Percentiles rank a stretch among this genome's conserved stretches.
phyloP scores from a whole-genome alignment of 2,797 vertebrate species.

The Tolypeutes matacus region DNA sequence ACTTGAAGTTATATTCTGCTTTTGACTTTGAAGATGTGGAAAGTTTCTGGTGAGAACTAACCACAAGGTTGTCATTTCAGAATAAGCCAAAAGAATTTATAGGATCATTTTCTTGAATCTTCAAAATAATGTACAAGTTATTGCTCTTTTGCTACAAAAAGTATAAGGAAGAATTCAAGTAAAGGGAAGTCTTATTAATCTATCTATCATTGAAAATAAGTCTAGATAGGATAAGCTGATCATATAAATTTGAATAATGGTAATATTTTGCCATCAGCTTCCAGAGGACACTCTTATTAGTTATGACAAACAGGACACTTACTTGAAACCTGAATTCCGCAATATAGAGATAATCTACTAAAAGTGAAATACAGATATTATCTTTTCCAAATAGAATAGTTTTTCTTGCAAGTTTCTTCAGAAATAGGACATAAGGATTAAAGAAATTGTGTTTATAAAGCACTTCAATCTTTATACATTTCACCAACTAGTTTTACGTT shows the following conservation, averaged over 20 bases:
- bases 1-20: conserved; percentile 19
- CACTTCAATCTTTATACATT: conserved; percentile 19
- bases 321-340: not conserved
- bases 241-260: conserved; percentile 71
- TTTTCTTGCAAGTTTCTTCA: conserved; percentile 27
- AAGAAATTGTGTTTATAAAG: conserved; percentile 44
- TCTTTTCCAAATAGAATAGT: conserved; percentile 44
- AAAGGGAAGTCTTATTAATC: conserved; percentile 67
- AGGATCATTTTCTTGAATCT: not conserved
- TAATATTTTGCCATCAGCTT: conserved; percentile 56
- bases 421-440: not conserved
- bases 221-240: conserved; percentile 19
- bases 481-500: not conserved
- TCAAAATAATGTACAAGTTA: not conserved
- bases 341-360: conserved; percentile 66
- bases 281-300: conserved; percentile 48
- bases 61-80: conserved; percentile 10
- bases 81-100: conserved; percentile 46
- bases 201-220: conserved; percentile 62
- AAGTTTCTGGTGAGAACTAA: conserved; percentile 14
- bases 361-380: conserved; percentile 63
- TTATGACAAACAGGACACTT: conserved; percentile 51
- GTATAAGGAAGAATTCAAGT: conserved; percentile 44
- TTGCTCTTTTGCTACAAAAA: conserved; percentile 60
- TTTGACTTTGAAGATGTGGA: conserved; percentile 22